Evolutionary conservation across 2,888 invertebrate species (phyloP).

Genomic region (Metellina segmentata): DNA sequence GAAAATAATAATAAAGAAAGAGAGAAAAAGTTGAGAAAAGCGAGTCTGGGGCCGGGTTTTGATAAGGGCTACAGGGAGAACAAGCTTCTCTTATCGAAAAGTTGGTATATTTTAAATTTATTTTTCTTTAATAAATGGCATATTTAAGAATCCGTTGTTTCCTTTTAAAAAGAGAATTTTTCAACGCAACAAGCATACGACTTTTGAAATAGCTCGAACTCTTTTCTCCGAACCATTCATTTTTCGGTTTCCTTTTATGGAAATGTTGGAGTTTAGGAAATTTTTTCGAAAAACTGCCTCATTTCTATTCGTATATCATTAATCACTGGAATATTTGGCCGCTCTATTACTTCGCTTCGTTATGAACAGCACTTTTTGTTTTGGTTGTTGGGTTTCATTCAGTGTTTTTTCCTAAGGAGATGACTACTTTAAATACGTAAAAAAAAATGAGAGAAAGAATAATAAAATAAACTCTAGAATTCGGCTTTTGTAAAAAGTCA

Average conservation of each 20-base stretch:
- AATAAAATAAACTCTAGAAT: conserved; percentile 62
- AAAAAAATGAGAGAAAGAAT: conserved; percentile 9
- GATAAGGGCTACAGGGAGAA: background rate
- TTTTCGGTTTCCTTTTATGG: conserved; percentile 37
- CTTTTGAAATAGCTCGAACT: conserved; percentile 55
- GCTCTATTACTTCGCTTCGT: conserved; percentile 62
- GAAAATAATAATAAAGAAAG: conserved; percentile 7
- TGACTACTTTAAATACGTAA: conserved; percentile 64
- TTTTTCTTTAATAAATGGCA: conserved; percentile 25
- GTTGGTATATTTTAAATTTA: conserved; percentile 48
- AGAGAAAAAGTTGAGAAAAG: background rate
- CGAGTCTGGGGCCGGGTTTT: background rate
- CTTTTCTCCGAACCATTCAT: conserved; percentile 58
- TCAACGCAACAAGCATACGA: conserved; percentile 56
- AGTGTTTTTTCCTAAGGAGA: conserved; percentile 20
- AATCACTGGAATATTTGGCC: conserved; percentile 62
- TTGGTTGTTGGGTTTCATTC: conserved; percentile 46
- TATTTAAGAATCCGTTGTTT: conserved; percentile 63
- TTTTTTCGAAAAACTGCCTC: conserved; percentile 38
- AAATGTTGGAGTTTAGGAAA: conserved; percentile 34
- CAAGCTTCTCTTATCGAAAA: conserved; percentile 53
- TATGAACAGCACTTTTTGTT: conserved; percentile 47
- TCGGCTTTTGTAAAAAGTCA: conserved; percentile 62
- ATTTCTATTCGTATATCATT: conserved; percentile 65
- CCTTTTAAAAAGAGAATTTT: conserved; percentile 32